Evolutionary conservation across 2,797 vertebrate genomes (phyloP).

Genomic region (Sarcophilus harrisii): DNA sequence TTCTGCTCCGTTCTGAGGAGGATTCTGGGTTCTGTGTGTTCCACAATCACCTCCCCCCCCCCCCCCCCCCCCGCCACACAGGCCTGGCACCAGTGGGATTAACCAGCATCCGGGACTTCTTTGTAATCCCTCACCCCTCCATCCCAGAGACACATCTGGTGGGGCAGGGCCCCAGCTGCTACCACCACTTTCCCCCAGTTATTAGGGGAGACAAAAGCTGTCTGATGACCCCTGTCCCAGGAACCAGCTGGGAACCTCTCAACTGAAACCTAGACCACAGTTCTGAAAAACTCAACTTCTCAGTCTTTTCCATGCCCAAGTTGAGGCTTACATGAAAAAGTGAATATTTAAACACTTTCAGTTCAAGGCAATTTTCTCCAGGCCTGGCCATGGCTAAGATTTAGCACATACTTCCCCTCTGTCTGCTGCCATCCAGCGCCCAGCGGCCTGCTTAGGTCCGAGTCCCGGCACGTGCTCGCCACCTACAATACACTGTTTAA

Average conservation of each 20-base stretch:
- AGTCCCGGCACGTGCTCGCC: not conserved
- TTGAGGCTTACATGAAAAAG: not conserved
- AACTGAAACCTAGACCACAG: conserved; percentile 10
- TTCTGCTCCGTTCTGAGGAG: conserved; percentile 60
- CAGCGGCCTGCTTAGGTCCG: no score
- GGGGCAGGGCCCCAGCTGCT: conserved; percentile 75
- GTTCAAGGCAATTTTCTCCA: not conserved
- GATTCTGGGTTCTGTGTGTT: conserved; percentile 37
- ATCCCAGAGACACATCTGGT: conserved; percentile 70
- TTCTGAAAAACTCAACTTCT: not conserved
- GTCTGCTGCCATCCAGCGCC: no score
- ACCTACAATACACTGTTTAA: not conserved
- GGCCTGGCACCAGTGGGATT: conserved; percentile 63
- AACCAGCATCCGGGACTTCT: conserved; percentile 61
- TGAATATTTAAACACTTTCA: not conserved
- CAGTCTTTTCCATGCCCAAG: not conserved
- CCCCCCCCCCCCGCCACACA: conserved; percentile 11
- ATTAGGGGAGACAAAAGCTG: conserved; percentile 64
- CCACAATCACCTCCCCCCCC: conserved; percentile 32
- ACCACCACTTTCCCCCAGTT: conserved; percentile 50
- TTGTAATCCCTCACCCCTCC: conserved; percentile 66
- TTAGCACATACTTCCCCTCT: not conserved
- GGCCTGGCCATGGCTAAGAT: not conserved
- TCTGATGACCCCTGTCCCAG: not conserved
- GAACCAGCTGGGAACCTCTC: conserved; percentile 58